phyloP scores from a whole-genome alignment of 2,113 vertebrate genomes.

The Peromyscus californicus region DNA sequence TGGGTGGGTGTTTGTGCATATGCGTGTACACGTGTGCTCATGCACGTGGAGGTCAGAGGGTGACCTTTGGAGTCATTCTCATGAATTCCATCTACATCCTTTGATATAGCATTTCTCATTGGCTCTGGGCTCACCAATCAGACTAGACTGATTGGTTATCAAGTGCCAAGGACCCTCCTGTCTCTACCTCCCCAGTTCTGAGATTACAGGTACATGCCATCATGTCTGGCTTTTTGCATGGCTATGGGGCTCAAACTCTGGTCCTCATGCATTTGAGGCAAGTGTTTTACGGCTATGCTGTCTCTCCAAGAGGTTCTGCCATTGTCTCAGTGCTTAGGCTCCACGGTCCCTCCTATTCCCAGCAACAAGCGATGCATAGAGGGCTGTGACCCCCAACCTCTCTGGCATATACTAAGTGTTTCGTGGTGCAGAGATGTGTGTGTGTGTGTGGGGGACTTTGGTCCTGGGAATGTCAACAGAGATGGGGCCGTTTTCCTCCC shows the following conservation, averaged over 20 bases:
- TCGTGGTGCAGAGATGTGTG: rapidly evolving
- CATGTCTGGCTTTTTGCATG: not conserved
- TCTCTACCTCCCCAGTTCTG: no score
- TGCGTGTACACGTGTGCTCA: no score
- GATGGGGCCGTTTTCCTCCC: not conserved
- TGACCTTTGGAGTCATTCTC: not conserved
- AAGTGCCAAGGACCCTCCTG: not conserved
- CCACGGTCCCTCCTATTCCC: not conserved
- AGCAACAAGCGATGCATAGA: rapidly evolving
- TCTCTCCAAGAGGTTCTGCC: not conserved
- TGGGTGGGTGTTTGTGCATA: no score
- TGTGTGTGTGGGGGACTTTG: not conserved
- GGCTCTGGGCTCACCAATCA: not conserved
- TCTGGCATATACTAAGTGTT: not conserved
- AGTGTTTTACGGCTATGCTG: not conserved
- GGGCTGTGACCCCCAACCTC: not conserved
- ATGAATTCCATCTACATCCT: not conserved
- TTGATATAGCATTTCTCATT: not conserved
- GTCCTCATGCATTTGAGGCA: not conserved
- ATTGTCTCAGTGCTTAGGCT: not conserved
- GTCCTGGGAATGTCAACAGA: not conserved
- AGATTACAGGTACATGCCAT: not conserved
- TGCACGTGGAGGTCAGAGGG: not conserved
- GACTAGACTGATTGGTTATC: not conserved
- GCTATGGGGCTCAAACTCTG: not conserved